A percentile compares a stretch with the other conserved stretches of the same genome.
Evolutionary conservation across 2,797 vertebrate species (phyloP).

Genomic region (Setipinna tenuifilis): DNA sequence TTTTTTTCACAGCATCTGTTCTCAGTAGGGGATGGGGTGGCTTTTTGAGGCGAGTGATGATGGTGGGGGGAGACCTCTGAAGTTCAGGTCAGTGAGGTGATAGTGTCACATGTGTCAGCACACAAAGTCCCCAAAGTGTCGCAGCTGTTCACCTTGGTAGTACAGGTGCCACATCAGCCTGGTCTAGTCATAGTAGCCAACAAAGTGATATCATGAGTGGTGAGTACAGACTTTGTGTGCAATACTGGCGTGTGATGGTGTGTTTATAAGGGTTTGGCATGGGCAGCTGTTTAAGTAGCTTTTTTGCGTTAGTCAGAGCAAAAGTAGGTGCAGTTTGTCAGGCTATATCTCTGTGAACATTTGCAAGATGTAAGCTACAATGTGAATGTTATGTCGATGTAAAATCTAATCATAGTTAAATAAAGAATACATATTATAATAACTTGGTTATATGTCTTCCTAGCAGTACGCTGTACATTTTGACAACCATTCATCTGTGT

Average conservation of each 20-base stretch:
- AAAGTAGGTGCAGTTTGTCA: neutral
- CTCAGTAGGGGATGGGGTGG: neutral
- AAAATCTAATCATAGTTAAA: neutral
- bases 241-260: neutral
- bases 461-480: neutral
- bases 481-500: neutral
- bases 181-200: conserved; percentile 36
- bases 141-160: neutral
- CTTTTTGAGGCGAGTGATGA: neutral
- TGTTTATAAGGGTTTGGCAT: neutral
- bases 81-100: conserved; percentile 63
- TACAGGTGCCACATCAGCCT: neutral
- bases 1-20: conserved; percentile 21
- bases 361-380: too few relatives aligned
- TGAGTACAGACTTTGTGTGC: conserved; percentile 59
- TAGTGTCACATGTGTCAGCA: conserved; percentile 69
- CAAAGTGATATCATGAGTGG: conserved; percentile 68
- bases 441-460: neutral
- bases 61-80: conserved; percentile 50
- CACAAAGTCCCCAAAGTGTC: conserved; percentile 51
- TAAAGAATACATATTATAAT: neutral
- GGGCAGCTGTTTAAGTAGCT: neutral
- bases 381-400: neutral
- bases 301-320: neutral
- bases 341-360: neutral